Evolutionary conservation across 1,140 invertebrate species (phyloP), one percentile per base, ranked within the genome.

Genomic region (Ips nitidus): DNA sequence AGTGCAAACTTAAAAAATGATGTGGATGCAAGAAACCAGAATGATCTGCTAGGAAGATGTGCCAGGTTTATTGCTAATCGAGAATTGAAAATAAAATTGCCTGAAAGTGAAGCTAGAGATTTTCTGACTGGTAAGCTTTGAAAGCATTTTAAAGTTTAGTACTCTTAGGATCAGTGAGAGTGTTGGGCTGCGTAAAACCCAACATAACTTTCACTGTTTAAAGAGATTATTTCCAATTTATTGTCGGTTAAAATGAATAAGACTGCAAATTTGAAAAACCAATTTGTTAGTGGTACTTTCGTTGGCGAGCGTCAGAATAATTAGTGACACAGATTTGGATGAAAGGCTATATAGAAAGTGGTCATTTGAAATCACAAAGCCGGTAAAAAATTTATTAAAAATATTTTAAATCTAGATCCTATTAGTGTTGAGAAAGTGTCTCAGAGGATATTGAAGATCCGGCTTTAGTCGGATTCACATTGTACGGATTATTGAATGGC

Each of bases 51-150:
- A 3, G 82, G 83, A 68, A 81, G 81, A 73, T 78, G 79, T 71
- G 76, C 78, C 59, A 76, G 79, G 63, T 84, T 81, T 75, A 73
- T 83, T 61, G 71, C 77, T 62, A 80, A 77, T 39, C 81, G 82
- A 60, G 79, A 83, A 70, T 69, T 84, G 66, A 80, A 79, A 68
- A 77, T 82, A 22, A 73, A 77, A 64, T 75, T 81, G 73, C 76
- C 80, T 5, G 74, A 77, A 58, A 75, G 77, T 56, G 77, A 77
- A 65, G 78, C 79, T 53, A 79, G 74, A 64, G 72, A 67, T 47
- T 68, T 75, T 42, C 59, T 69, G 53, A 68, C 70, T 75, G 77
- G 75, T 77, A 73, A 75, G 66, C 52, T 70, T 36, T 50, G 64
- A n/a, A 38, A 42, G n/a, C 36, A 22, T 72, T 57, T 52, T 57